Evolutionary conservation across 2,888 invertebrate species (phyloP), one percentile per base, ranked within the genome.

Genomic region (Odontomyia ornata): DNA sequence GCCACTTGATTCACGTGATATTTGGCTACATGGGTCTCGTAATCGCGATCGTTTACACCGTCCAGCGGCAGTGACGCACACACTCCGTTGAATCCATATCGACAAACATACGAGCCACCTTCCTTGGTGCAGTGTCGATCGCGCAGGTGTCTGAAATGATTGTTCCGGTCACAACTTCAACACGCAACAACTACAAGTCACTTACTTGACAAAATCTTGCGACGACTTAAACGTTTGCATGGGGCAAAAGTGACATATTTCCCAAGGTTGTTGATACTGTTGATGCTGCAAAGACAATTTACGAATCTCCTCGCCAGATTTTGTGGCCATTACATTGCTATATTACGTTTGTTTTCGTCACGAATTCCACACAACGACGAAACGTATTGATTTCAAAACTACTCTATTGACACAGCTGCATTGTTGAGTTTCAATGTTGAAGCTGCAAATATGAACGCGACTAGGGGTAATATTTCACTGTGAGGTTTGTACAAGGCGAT

Each of bases 41-140:
- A 97, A 83, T 97, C 96, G 77, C 92, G 91, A 86, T 95, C 95
- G 80, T 93, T 93, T 78, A 96, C 93, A 81, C 96, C 96, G 84
- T 96, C 96, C 83, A 95, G 89, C n/a, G 96, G 96, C 80, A 96
- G 87, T 77, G 94, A 93, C 71, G 92, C 91, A 85, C 96, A 97
- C 64, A 96, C 93, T 76, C 92, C 92, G 87, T 96, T 95, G 83
- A 92, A 91, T 57, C 95, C 96, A 89, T 96, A 97, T 82, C 93
- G 93, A 84, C 96, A 96, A 15, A 95, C 91, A 84, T 91, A 93
- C 21, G 95, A 94, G 30, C 95, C 95, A 76, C 96, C 95, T 87
- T 96, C 95, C 82, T 91, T 91, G 25, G 93, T 91, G 84, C 94
- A 94, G 84, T 96, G 96, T 77, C 91, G 90, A 76, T 92, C 92